These are phyloP conservation scores for Beris morrisii DNA, from an alignment of 2,888 invertebrate genomes.

Conservation along the genomic window DNA sequence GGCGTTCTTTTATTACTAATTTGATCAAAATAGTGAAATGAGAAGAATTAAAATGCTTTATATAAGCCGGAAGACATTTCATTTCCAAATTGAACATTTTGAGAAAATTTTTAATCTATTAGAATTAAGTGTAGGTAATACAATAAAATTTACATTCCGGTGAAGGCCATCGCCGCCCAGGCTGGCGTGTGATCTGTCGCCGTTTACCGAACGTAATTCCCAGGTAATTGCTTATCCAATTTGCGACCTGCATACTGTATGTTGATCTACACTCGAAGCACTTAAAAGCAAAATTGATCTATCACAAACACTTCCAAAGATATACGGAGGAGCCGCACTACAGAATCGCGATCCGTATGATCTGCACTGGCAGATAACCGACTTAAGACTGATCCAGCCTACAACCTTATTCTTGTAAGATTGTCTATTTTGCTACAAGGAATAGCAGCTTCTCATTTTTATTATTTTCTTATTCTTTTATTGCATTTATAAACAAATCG, in stretches of 20 bases:
- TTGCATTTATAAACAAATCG: too few species aligned
- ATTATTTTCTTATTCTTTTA: too few species aligned
- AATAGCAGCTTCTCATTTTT: too few species aligned
- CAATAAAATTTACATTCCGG: slow-evolving; percentile 26
- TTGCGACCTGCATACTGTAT: slow-evolving; percentile 4
- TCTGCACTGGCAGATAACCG: too few species aligned
- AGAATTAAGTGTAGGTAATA: neutral
- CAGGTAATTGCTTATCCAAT: slow-evolving; percentile 8
- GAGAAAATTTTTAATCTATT: neutral
- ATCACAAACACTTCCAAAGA: too few species aligned
- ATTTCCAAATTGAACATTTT: neutral
- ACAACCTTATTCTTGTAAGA: too few species aligned
- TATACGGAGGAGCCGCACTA: too few species aligned
- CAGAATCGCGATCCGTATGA: too few species aligned
- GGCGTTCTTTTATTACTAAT: too few species aligned
- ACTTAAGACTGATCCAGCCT: too few species aligned
- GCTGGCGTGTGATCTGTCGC: slow-evolving; percentile 12
- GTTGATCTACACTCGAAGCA: neutral
- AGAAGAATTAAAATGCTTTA: neutral
- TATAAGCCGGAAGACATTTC: neutral
- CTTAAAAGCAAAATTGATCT: neutral
- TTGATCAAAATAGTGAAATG: too few species aligned
- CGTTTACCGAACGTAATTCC: neutral
- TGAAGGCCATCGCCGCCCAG: slow-evolving; percentile 31
- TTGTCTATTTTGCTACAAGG: too few species aligned